Percentiles rank a stretch among this genome's conserved stretches.
Evolutionary conservation across 2,113 vertebrate genomes (phyloP).

Genomic region (Thoracochromis brauschi): DNA sequence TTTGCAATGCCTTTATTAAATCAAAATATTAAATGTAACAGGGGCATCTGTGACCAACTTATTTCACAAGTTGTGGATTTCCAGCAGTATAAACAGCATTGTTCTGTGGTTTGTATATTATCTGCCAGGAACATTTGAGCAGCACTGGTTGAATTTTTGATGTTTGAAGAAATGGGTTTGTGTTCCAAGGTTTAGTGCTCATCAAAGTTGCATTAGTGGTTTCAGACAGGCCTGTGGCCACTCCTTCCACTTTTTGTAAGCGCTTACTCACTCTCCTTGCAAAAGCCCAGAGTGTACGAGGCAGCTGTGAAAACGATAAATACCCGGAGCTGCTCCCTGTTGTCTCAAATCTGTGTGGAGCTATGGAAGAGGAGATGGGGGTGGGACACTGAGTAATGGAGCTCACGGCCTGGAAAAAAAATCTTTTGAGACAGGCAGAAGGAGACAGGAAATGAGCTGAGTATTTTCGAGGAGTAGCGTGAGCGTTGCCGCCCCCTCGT

Average conservation of each 20-base stretch:
- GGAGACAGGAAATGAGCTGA: slow-evolving; percentile 39
- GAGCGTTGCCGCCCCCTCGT: not conserved
- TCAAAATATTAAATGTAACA: not conserved
- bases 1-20: not conserved
- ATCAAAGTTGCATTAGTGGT: slow-evolving; percentile 9
- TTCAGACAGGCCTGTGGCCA: not conserved
- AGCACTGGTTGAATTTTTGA: not conserved
- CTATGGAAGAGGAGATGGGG: not conserved
- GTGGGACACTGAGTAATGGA: not conserved
- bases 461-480: slow-evolving; percentile 11
- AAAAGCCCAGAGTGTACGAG: not conserved
- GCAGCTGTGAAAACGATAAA: slow-evolving; percentile 21
- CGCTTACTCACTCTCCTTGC: not conserved
- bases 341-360: not conserved
- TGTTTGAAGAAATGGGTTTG: not conserved
- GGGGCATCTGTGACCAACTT: not conserved
- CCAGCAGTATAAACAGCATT: not conserved
- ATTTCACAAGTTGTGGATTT: not conserved
- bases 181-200: not conserved
- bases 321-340: too few relatives aligned
- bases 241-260: not conserved
- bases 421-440: not conserved
- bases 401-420: slow-evolving; percentile 6
- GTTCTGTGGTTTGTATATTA: not conserved
- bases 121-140: not conserved